Percentiles rank a stretch among this genome's conserved stretches.
Conservation (phyloP, 1,140 invertebrate species). For the Mylabris phalerata region DNA sequence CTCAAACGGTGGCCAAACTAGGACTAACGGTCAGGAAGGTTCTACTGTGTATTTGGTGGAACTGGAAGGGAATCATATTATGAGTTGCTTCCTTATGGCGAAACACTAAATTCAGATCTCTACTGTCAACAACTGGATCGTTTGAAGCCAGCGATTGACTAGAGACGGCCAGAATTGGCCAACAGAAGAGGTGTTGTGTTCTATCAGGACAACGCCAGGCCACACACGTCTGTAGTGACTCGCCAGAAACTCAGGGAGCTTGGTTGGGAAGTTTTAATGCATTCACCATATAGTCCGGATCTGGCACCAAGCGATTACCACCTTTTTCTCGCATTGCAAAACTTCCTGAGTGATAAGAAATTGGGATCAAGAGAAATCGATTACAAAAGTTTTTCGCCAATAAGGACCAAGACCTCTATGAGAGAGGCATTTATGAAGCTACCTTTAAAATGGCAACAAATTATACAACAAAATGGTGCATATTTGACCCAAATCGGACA, state of each 20-base stretch:
- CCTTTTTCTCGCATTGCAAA: slow-evolving; percentile 31
- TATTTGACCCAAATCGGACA: no score
- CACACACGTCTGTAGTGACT: slow-evolving; percentile 35
- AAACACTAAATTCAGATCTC: not conserved
- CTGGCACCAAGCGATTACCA: slow-evolving; percentile 32
- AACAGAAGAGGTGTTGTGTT: slow-evolving; percentile 36
- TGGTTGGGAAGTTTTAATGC: slow-evolving; percentile 14
- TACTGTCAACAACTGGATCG: not conserved
- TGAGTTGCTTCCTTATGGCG: not conserved
- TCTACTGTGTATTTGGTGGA: not conserved
- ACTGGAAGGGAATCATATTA: not conserved
- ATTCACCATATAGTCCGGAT: slow-evolving; percentile 39
- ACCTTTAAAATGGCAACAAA: no score
- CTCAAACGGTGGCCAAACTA: no score
- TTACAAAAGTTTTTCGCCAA: no score
- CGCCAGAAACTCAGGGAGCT: slow-evolving; percentile 38
- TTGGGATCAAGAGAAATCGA: no score
- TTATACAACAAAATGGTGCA: no score
- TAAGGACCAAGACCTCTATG: no score
- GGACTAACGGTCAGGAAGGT: no score
- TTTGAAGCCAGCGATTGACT: not conserved
- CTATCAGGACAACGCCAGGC: slow-evolving; percentile 39
- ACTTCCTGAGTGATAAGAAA: no score
- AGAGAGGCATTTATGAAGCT: no score
- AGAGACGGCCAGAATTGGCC: slow-evolving; percentile 28